Evolutionary conservation across 1,140 invertebrate genomes (phyloP).

Genomic region (Homalodisca vitripennis): DNA sequence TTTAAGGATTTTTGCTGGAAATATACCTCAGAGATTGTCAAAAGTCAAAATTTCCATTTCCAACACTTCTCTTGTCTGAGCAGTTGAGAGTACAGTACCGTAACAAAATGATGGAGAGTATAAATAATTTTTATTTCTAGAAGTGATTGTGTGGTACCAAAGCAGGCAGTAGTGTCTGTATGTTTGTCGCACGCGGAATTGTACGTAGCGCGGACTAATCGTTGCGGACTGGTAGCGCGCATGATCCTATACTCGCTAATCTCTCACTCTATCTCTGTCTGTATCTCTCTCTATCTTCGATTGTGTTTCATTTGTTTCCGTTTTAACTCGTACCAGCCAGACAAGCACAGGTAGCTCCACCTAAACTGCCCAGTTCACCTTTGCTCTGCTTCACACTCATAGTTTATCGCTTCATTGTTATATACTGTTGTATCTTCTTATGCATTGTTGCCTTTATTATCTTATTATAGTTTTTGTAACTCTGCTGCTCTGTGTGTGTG

Average conservation of each 20-base stretch:
- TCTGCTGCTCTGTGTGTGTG: slow-evolving; percentile 13
- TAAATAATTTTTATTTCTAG: too few species aligned
- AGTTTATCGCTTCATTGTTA: too few species aligned
- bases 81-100: too few species aligned
- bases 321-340: not conserved
- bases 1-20: too few species aligned
- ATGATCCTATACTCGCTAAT: slow-evolving; percentile 12
- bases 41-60: too few species aligned
- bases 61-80: too few species aligned
- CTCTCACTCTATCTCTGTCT: slow-evolving; percentile 17
- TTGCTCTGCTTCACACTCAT: slow-evolving; percentile 24
- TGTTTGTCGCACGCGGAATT: not conserved
- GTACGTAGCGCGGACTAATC: too few species aligned
- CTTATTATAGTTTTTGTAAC: slow-evolving; percentile 16
- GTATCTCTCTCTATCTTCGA: slow-evolving; percentile 3
- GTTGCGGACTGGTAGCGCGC: not conserved
- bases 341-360: too few species aligned
- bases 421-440: not conserved
- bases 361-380: slow-evolving; percentile 34
- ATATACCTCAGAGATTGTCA: too few species aligned
- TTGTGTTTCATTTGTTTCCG: not conserved
- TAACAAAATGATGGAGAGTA: too few species aligned
- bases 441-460: slow-evolving; percentile 4
- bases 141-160: too few species aligned
- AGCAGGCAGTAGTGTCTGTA: too few species aligned